phyloP scores from a whole-genome alignment of 2,888 invertebrate species.

The Opisthograptis luteolata region DNA sequence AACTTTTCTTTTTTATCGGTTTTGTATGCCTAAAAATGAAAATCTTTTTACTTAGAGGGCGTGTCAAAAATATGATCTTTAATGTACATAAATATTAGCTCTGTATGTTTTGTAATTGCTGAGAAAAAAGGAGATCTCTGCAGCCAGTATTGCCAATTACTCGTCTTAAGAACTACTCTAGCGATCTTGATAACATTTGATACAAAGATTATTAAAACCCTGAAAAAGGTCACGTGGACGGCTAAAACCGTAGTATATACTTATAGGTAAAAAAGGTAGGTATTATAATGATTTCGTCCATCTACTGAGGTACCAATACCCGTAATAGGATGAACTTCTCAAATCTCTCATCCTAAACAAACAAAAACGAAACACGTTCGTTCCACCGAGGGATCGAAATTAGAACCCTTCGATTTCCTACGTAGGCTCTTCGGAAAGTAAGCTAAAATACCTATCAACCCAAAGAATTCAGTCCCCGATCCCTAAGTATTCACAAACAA shows the following conservation, averaged over 20 bases:
- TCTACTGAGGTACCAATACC: conserved; percentile 4
- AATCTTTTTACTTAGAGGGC: too few species aligned
- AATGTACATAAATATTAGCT: too few species aligned
- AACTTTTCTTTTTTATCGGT: too few species aligned
- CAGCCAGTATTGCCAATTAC: too few species aligned
- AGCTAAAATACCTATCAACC: background rate
- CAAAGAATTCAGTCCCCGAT: background rate
- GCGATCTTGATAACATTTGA: too few species aligned
- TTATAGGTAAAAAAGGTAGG: background rate
- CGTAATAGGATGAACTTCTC: conserved; percentile 7
- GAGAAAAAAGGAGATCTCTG: too few species aligned
- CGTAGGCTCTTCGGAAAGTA: conserved; percentile 6
- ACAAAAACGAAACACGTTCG: conserved; percentile 16
- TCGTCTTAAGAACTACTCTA: too few species aligned
- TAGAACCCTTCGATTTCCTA: conserved; percentile 6
- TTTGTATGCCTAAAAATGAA: too few species aligned
- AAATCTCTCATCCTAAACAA: conserved; percentile 22
- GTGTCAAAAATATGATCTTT: too few species aligned
- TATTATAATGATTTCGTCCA: background rate
- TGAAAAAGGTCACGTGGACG: too few species aligned
- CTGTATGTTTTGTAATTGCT: too few species aligned
- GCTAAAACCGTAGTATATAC: background rate
- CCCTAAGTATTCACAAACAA: background rate
- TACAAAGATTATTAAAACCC: too few species aligned
- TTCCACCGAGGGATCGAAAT: conserved; percentile 4